A percentile compares a stretch with the other conserved stretches of the same genome.
These are phyloP conservation scores for Dynastes hyllus DNA, from an alignment of 2,888 invertebrate genomes.

Conservation along the genomic window DNA sequence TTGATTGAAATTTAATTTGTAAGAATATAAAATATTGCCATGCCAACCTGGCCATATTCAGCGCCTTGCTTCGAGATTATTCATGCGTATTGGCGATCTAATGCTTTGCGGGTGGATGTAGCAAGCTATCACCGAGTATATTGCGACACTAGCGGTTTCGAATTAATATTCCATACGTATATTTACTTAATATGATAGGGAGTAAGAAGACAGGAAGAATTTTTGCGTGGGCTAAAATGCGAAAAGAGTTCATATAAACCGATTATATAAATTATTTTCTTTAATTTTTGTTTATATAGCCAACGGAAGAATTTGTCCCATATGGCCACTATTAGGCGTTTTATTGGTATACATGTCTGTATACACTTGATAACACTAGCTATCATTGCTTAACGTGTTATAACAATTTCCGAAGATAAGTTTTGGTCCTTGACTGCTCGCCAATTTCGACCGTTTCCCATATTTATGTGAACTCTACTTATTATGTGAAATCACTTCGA, in stretches of 20 bases:
- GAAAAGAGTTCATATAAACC: conserved; percentile 49
- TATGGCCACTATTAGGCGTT: conserved; percentile 60
- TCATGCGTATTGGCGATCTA: too few relatives aligned
- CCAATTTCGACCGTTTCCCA: conserved; percentile 71
- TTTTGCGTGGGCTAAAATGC: conserved; percentile 44
- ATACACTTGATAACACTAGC: conserved; percentile 67
- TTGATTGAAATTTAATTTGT: too few relatives aligned
- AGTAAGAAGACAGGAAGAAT: conserved; percentile 33
- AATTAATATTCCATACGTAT: too few relatives aligned
- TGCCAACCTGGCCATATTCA: too few relatives aligned
- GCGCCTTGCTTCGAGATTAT: too few relatives aligned
- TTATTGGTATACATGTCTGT: conserved; percentile 56
- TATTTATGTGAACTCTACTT: conserved; percentile 72
- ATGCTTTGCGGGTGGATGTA: too few relatives aligned
- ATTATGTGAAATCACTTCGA: conserved; percentile 76
- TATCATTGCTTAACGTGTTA: conserved; percentile 76
- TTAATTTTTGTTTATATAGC: conserved; percentile 47
- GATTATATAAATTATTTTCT: conserved; percentile 47
- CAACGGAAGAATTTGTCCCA: conserved; percentile 55
- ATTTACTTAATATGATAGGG: conserved; percentile 4
- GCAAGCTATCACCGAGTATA: too few relatives aligned
- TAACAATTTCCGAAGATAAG: conserved; percentile 78
- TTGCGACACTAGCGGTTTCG: too few relatives aligned
- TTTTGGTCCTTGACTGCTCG: conserved; percentile 73
- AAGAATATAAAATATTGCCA: too few relatives aligned